These are phyloP conservation scores for Scolopax rusticola DNA, from an alignment of 2,797 vertebrate species.

Conservation along the genomic window DNA sequence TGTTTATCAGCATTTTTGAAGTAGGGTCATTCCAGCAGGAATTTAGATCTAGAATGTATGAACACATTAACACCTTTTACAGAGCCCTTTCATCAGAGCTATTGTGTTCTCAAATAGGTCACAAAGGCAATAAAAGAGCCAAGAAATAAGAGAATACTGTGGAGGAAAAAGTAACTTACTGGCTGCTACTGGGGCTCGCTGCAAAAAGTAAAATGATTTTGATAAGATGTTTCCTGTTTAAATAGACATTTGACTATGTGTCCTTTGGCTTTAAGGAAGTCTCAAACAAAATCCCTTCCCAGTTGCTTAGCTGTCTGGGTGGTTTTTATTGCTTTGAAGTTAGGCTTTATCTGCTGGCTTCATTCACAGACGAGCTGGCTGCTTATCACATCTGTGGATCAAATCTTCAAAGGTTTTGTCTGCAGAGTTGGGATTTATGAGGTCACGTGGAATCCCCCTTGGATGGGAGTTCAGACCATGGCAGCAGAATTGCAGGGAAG, in stretches of 20 bases:
- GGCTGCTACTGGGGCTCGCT: background rate
- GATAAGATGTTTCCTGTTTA: conserved; percentile 64
- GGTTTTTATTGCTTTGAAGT: conserved; percentile 59
- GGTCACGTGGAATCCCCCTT: conserved; percentile 52
- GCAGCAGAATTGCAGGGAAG: background rate
- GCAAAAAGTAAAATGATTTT: conserved; percentile 32
- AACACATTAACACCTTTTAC: conserved; percentile 56
- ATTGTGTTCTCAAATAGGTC: background rate
- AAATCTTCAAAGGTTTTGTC: conserved; percentile 60
- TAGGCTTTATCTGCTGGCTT: conserved; percentile 51
- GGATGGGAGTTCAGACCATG: background rate
- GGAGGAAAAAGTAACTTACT: background rate
- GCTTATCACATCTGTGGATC: conserved; percentile 62
- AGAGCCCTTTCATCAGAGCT: conserved; percentile 18
- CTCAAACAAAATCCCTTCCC: conserved; percentile 25
- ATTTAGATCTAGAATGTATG: conserved; percentile 37
- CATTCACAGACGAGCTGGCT: conserved; percentile 59
- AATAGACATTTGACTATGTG: conserved; percentile 32
- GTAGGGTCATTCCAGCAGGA: conserved; percentile 17
- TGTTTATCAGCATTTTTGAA: conserved; percentile 40
- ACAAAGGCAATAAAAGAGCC: background rate
- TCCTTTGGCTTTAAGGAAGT: conserved; percentile 49
- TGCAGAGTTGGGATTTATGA: conserved; percentile 60
- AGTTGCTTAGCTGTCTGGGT: conserved; percentile 48
- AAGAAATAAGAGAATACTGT: conserved; percentile 5